Percentiles rank a stretch among this genome's conserved stretches.
These are phyloP conservation scores for Octomys mimax DNA, from an alignment of 2,797 vertebrate species.

Conservation along the genomic window DNA sequence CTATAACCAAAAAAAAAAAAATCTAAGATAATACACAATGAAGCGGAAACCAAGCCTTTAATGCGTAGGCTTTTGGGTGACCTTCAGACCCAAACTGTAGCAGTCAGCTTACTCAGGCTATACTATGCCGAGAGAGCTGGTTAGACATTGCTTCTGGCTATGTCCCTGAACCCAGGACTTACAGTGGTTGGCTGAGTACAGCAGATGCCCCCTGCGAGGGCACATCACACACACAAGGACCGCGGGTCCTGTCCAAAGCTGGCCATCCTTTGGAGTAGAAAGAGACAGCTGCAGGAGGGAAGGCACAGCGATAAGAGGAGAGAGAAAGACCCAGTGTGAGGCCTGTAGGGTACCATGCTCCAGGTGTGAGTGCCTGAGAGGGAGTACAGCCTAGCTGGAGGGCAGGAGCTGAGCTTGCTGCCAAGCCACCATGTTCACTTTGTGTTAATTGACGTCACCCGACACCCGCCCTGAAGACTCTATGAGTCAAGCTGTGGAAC, in stretches of 20 bases:
- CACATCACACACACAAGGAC: neutral
- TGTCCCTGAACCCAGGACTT: neutral
- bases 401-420: neutral
- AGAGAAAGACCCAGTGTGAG: neutral
- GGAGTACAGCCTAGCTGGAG: accelerated
- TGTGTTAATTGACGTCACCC: neutral
- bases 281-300: accelerated
- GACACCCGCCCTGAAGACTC: neutral
- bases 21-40: neutral
- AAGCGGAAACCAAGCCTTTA: neutral
- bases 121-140: too few relatives aligned
- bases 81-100: neutral
- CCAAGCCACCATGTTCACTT: neutral
- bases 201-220: neutral
- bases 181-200: neutral
- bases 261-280: neutral
- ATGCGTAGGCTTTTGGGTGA: neutral
- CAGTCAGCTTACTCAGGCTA: neutral
- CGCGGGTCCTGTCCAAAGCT: accelerated
- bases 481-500: neutral
- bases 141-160: neutral
- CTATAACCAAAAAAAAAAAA: neutral
- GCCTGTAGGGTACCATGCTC: accelerated
- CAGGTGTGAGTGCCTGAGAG: too few relatives aligned
- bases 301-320: neutral